A percentile compares a stretch with the other conserved stretches of the same genome.
Conservation (phyloP, 1,140 invertebrate species). For the Harpegnathos saltator region DNA sequence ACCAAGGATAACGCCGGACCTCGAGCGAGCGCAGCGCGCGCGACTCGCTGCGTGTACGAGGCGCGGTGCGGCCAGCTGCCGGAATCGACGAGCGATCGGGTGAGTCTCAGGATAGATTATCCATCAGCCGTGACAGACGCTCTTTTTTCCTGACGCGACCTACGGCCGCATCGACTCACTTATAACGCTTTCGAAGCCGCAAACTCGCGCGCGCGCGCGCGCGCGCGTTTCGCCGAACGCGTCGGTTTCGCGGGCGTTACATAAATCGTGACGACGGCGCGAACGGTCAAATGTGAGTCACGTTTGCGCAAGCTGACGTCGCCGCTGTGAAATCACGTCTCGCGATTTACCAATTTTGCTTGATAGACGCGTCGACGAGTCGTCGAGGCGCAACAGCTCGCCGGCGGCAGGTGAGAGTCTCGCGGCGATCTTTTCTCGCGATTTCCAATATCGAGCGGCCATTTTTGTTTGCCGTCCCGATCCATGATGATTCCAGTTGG, state of each 20-base stretch:
- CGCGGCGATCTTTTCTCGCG: background rate
- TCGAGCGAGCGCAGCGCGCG: background rate
- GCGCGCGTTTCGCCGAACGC: constrained; percentile 22
- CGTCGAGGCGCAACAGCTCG: too few species aligned
- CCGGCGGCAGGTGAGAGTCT: too few species aligned
- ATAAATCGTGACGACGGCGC: constrained; percentile 64
- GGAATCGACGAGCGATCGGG: constrained; percentile 25
- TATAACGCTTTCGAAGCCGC: constrained; percentile 1
- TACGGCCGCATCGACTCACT: background rate
- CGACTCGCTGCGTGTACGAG: background rate
- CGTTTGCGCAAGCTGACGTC: constrained; percentile 63
- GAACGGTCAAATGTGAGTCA: constrained; percentile 58
- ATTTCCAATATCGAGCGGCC: background rate
- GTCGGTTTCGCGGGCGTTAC: constrained; percentile 55
- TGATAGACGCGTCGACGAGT: constrained; percentile 14
- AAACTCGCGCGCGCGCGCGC: too few species aligned
- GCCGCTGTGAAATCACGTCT: constrained; percentile 51
- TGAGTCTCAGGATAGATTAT: constrained; percentile 20
- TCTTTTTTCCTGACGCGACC: background rate
- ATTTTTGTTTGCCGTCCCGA: background rate
- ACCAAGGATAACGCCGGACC: background rate
- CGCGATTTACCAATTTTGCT: constrained; percentile 8
- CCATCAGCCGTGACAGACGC: background rate
- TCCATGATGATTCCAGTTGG: background rate
- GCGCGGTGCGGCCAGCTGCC: background rate